Base-by-base conservation (phyloP, 2,113 vertebrate genomes). In the Okapia johnstoni region DNA sequence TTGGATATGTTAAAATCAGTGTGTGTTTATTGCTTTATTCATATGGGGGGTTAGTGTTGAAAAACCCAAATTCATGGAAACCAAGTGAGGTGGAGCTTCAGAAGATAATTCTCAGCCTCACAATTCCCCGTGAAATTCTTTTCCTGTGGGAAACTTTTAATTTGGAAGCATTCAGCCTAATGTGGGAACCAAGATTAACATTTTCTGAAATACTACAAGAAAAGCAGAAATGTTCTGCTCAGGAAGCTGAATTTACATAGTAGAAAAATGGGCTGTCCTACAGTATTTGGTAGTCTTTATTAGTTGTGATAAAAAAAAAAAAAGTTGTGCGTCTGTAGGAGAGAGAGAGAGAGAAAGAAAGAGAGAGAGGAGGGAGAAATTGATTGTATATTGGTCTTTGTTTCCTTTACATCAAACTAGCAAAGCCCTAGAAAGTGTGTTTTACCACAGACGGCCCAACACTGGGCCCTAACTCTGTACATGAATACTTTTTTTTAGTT, bases 121-220 rank as follows among this genome's bases (percentile, higher is more conserved):
- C 95, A 86, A 54, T 90, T 96, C 97, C 90, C 85, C 3, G 43
- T 90, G 70, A 96, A 83, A 92, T 92, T 89, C 87, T 97, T 98
- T 98, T 98, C 98, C 98, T 98, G 98, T 98, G 98, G 97, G 98
- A 98, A 98, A 98, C 97, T 98, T 96, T 97, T 96, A 98, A 98
- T 98, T 98, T 98, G 97, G 97, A 98, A 98, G 97, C 97, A 70
- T 97, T 97, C 97, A 98, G 94, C 81, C 85, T 97, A 96, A 98
- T 98, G 97, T 98, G 97, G 97, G 97, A 98, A 98, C 97, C 96
- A 88, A 98, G 97, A 98, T 98, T 98, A 98, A 97, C 98, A 98
- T 98, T 98, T 98, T 98, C 97, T 98, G 95, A 98, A 98, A 98
- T 97, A 97, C 96, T 84, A 93, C 97, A 96, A 98, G 95, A 98